Conservation (phyloP, 2,888 invertebrate genomes). For the Sacculina carcini region DNA sequence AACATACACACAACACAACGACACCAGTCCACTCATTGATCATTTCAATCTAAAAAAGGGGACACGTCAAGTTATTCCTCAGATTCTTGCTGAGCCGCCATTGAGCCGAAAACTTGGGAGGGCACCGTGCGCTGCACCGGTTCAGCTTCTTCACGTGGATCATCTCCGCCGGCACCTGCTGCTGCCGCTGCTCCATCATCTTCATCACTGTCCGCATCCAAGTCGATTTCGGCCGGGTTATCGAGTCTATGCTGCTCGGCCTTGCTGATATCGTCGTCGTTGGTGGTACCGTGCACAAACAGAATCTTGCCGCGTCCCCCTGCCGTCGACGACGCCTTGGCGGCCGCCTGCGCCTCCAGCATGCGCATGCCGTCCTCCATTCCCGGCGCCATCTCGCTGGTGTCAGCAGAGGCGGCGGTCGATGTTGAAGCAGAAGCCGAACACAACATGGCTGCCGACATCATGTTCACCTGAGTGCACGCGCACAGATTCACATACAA, state of each 20-base stretch:
- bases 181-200: slow-evolving; percentile 19
- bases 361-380: slow-evolving; percentile 65
- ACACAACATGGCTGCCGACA: slow-evolving; percentile 89
- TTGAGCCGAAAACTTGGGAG: slow-evolving; percentile 66
- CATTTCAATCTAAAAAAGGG: too few relatives aligned
- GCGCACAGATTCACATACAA: too few relatives aligned
- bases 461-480: slow-evolving; percentile 48
- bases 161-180: slow-evolving; percentile 13
- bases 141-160: too few relatives aligned
- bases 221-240: slow-evolving; percentile 68
- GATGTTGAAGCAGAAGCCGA: slow-evolving; percentile 32
- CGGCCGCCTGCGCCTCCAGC: slow-evolving; percentile 33
- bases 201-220: slow-evolving; percentile 42
- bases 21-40: too few relatives aligned
- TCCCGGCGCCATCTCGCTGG: slow-evolving; percentile 45
- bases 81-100: slow-evolving; percentile 24
- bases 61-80: too few relatives aligned
- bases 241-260: slow-evolving; percentile 32
- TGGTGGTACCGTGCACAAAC: slow-evolving; percentile 40
- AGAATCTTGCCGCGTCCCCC: slow-evolving; percentile 15
- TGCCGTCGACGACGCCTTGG: slow-evolving; percentile 20
- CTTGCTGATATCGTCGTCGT: slow-evolving; percentile 34
- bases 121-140: slow-evolving; percentile 66
- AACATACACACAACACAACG: too few relatives aligned
- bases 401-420: too few relatives aligned